phyloP scores from a whole-genome alignment of 2,113 vertebrate genomes.

The Theristicus caerulescens region DNA sequence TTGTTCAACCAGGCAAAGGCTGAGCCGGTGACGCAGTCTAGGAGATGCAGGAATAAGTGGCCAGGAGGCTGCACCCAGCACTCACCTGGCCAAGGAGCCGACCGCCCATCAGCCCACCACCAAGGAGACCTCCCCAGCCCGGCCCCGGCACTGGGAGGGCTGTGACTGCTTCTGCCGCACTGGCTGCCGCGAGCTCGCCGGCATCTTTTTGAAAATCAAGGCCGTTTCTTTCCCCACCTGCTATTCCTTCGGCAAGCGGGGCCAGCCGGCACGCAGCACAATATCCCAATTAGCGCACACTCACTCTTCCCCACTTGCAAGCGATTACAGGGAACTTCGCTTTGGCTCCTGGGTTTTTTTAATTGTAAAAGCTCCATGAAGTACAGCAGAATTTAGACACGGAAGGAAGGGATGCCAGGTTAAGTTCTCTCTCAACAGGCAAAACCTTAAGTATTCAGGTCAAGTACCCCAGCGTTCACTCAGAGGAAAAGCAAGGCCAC shows the following conservation, averaged over 20 bases:
- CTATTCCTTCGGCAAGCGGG: not conserved
- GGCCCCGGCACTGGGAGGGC: not conserved
- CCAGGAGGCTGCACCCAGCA: not conserved
- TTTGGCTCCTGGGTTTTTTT: not conserved
- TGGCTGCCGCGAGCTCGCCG: not conserved
- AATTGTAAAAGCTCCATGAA: conserved; percentile 13
- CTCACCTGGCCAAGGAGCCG: not conserved
- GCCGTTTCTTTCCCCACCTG: conserved; percentile 11
- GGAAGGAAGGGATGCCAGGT: not conserved
- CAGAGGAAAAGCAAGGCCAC: not conserved
- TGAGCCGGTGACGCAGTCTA: not conserved
- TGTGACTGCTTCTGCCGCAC: not conserved
- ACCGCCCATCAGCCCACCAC: not conserved
- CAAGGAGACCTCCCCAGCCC: not conserved
- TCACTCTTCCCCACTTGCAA: not conserved
- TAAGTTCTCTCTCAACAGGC: not conserved
- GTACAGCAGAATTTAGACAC: not conserved
- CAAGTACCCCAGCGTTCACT: not conserved
- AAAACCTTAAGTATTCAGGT: conserved; percentile 46
- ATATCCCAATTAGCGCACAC: not conserved
- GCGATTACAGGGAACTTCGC: not conserved
- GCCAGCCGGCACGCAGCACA: not conserved
- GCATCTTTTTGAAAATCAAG: conserved; percentile 20
- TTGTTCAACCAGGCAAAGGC: not conserved
- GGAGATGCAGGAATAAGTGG: not conserved